These are phyloP conservation scores for Marisa cornuarietis DNA, from an alignment of 1,140 invertebrate genomes.

Conservation along the genomic window DNA sequence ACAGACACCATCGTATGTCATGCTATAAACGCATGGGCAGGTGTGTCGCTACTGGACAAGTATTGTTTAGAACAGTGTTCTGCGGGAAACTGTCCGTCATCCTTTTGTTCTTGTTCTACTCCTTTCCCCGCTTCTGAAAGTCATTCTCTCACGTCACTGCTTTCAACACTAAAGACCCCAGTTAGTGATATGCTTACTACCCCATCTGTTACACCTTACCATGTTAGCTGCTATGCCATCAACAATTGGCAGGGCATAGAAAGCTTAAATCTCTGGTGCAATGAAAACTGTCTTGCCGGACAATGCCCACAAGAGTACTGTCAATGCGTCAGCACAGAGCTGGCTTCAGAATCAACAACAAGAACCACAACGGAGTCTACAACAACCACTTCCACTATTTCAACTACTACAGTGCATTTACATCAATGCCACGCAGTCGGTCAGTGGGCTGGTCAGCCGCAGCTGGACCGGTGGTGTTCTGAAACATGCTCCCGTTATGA, in stretches of 20 bases:
- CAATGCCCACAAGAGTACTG: conserved; percentile 11
- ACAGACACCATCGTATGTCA: not conserved
- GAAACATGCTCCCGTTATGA: conserved; percentile 13
- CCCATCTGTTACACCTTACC: not conserved
- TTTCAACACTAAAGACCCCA: not conserved
- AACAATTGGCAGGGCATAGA: conserved; percentile 14
- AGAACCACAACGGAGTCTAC: not conserved
- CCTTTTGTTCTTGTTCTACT: conserved; percentile 3
- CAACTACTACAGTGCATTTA: not conserved
- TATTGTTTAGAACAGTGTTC: conserved; percentile 19
- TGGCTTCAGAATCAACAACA: not conserved
- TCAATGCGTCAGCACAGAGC: not conserved
- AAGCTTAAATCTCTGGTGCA: conserved; percentile 14
- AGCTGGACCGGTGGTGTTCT: conserved; percentile 24
- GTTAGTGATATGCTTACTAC: not conserved
- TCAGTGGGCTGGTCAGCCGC: conserved; percentile 14
- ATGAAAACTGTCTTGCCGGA: conserved; percentile 9
- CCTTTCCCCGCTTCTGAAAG: not conserved
- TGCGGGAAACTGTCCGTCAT: conserved; percentile 7
- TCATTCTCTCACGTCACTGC: not conserved
- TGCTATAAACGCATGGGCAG: conserved; percentile 3
- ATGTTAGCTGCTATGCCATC: not conserved
- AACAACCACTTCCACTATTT: not conserved
- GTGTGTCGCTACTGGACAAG: conserved; percentile 1
- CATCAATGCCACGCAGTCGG: conserved; percentile 19